Conservation (phyloP, 2,888 invertebrate species). For the Empis stercorea region DNA sequence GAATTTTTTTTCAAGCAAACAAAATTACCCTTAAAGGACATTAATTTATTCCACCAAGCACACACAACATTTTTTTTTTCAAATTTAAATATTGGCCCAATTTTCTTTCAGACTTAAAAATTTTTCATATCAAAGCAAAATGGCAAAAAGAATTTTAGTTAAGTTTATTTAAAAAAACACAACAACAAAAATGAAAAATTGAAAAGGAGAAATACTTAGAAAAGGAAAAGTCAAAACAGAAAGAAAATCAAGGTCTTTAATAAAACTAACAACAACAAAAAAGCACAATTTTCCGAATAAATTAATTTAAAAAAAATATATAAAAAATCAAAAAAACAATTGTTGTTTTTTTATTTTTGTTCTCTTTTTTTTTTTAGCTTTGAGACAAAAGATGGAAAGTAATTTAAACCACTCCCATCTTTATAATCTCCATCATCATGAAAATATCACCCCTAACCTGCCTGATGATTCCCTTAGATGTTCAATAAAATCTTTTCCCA, state of each 20-base stretch:
- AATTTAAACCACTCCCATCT: slow-evolving; percentile 18
- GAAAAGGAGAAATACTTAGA: not conserved
- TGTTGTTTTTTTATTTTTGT: too few species aligned
- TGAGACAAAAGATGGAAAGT: slow-evolving; percentile 23
- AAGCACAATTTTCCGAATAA: slow-evolving; percentile 2
- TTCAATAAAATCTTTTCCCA: slow-evolving; percentile 54
- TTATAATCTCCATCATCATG: slow-evolving; percentile 8
- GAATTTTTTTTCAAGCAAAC: too few species aligned
- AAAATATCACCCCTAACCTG: slow-evolving; percentile 40
- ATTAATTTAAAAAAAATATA: slow-evolving; percentile 4
- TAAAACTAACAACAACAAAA: not conserved
- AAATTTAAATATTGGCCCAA: too few species aligned
- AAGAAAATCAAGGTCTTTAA: not conserved
- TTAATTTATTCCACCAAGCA: too few species aligned
- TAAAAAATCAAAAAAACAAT: slow-evolving; percentile 8
- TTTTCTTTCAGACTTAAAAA: too few species aligned
- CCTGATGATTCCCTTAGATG: slow-evolving; percentile 62
- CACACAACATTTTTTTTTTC: too few species aligned
- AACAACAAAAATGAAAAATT: too few species aligned
- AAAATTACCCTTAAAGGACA: too few species aligned
- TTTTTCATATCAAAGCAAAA: too few species aligned
- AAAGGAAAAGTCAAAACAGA: not conserved
- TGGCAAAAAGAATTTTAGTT: too few species aligned
- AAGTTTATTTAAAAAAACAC: too few species aligned
- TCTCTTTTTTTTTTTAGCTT: slow-evolving; percentile 14